phyloP scores from a whole-genome alignment of 2,113 vertebrate genomes.

The Nasalis larvatus region DNA sequence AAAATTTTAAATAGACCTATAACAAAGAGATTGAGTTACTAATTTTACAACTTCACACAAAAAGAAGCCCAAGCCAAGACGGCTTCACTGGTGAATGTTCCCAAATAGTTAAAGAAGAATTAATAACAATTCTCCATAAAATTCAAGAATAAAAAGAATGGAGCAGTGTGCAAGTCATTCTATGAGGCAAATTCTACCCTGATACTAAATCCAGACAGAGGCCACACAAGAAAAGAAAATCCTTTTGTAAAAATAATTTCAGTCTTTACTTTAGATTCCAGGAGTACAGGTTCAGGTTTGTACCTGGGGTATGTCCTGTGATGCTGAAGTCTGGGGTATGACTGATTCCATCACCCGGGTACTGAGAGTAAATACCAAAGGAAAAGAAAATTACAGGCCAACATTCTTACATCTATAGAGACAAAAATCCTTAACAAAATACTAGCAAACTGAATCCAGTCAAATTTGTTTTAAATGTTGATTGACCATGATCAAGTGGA shows the following conservation, averaged over 20 bases:
- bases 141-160: neutral
- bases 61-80: neutral
- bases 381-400: neutral
- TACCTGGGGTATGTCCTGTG: no score
- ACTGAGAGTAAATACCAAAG: no score
- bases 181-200: neutral
- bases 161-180: neutral
- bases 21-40: neutral
- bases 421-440: neutral
- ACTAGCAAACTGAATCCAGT: neutral
- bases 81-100: neutral
- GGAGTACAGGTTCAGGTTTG: no score
- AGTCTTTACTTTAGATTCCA: no score
- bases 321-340: no score
- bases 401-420: neutral
- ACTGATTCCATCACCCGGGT: no score
- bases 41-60: neutral
- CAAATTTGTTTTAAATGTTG: neutral
- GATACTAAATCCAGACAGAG: neutral
- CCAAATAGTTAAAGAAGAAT: neutral
- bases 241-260: no score
- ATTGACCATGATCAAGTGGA: conserved; percentile 5
- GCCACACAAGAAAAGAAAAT: neutral
- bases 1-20: neutral
- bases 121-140: neutral